Evolutionary conservation across 2,888 invertebrate genomes (phyloP).

Genomic region (Pantelozetes paolii): DNA sequence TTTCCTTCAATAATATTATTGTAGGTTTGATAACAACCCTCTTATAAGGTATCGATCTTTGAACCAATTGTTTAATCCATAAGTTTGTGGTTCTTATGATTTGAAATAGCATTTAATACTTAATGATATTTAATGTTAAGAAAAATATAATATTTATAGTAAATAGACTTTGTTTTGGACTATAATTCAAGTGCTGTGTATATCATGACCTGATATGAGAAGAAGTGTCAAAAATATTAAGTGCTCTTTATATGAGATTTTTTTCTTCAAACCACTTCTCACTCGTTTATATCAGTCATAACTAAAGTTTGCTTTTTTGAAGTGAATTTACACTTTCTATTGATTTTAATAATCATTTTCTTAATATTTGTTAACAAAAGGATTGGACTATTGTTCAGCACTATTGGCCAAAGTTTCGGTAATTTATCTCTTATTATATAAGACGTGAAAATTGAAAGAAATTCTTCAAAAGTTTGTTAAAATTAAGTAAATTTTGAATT

Average conservation of each 20-base stretch:
- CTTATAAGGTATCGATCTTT: neutral
- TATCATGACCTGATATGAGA: neutral
- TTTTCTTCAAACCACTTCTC: slow-evolving; percentile 14
- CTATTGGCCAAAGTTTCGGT: too few relatives aligned
- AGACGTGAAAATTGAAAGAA: neutral
- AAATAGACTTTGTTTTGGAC: neutral
- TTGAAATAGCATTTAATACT: neutral
- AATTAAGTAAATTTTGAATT: neutral
- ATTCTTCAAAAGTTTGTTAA: neutral
- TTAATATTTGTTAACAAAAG: too few relatives aligned
- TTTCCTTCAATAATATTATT: too few relatives aligned
- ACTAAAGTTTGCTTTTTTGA: neutral
- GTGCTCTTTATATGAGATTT: neutral
- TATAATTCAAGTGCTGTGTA: neutral
- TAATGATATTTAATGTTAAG: neutral
- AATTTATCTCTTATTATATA: neutral
- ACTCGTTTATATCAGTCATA: slow-evolving; percentile 15
- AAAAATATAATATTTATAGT: neutral
- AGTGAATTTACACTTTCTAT: neutral
- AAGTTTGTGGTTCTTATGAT: neutral
- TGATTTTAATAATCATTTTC: too few relatives aligned
- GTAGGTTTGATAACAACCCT: neutral
- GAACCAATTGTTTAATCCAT: neutral
- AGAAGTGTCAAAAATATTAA: neutral
- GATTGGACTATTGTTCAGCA: too few relatives aligned